Evolutionary conservation across 1,140 invertebrate genomes (phyloP).

Genomic region (Ceratitis capitata): DNA sequence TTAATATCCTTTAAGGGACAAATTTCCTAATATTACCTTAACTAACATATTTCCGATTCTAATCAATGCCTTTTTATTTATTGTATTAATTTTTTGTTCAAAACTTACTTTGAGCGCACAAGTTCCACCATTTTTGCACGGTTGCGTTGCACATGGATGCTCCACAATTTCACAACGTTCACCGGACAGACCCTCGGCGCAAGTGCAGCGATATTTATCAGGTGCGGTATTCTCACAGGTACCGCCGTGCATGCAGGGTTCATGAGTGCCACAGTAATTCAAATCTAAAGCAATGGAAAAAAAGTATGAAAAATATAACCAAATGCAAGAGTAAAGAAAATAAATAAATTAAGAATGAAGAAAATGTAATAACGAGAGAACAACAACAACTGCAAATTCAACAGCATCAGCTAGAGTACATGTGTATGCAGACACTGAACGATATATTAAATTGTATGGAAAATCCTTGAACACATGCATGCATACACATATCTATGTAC

Average conservation of each 20-base stretch:
- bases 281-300: slow-evolving; percentile 74
- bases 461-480: neutral
- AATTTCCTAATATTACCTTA: too few species aligned
- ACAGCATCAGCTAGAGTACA: neutral
- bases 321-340: neutral
- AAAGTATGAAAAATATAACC: slow-evolving; percentile 49
- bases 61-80: neutral
- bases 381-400: neutral
- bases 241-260: slow-evolving; percentile 94
- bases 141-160: slow-evolving; percentile 89
- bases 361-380: slow-evolving; percentile 30
- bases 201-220: slow-evolving; percentile 90
- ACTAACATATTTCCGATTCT: too few species aligned
- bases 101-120: slow-evolving; percentile 68
- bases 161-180: slow-evolving; percentile 90
- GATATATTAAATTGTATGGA: slow-evolving; percentile 27
- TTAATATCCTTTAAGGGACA: too few species aligned
- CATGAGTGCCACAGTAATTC: slow-evolving; percentile 97
- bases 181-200: slow-evolving; percentile 90
- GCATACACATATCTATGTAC: too few species aligned
- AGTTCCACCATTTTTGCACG: slow-evolving; percentile 87
- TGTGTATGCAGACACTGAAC: neutral
- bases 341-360: neutral
- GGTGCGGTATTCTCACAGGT: slow-evolving; percentile 95
- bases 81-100: neutral